Evolutionary conservation across 1,140 invertebrate genomes (phyloP), one percentile per base, ranked within the genome.

Genomic region (Eueides isabella): DNA sequence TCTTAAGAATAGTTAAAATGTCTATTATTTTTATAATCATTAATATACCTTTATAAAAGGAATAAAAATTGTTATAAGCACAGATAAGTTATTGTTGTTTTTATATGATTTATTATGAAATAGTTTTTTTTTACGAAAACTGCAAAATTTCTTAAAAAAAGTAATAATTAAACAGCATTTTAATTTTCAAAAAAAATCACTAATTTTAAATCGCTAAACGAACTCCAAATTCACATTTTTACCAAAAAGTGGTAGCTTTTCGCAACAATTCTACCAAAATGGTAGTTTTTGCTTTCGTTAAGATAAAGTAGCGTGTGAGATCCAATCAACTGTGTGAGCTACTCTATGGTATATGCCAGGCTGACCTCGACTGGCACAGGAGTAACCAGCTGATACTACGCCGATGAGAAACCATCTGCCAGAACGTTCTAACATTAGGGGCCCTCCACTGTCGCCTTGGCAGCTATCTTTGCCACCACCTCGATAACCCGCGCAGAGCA

Each of bases 401-500:
- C 98, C 94, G 67, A 88, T 84, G 26, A 98, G 94, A 85, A 96
- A 97, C 98, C 98, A 98, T 30, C 97, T 92, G 4, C 97, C 97
- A 11, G 96, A 95, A 80, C 96, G 95, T 85, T 98, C 97, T 55
- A 98, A 91, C 97, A 98, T 98, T 69, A 98, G 89, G 0, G 98
- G 98, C 1, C 98, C 98, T 1, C 98, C 98, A 67, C 97, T 98
- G 85, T 98, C 97, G 0, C 97, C 97, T 94, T 97, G 94, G 77
- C 94, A 93, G 67, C 94, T 95, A 83, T 95, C 94, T 81, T 98
- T 97, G 6, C 98, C 98, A 4, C 98, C 98, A 26, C 96, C 96
- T 74, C 97, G 95, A 89, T 99, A 99, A 1, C 98, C 98, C 5
- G 98, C 98, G 91, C 98, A 99, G 89, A 99, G 96, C 98, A 99